These are phyloP conservation scores for Zoanthus sociatus DNA, from an alignment of 92 coral and sea anemone genomes.

Conservation along the genomic window DNA sequence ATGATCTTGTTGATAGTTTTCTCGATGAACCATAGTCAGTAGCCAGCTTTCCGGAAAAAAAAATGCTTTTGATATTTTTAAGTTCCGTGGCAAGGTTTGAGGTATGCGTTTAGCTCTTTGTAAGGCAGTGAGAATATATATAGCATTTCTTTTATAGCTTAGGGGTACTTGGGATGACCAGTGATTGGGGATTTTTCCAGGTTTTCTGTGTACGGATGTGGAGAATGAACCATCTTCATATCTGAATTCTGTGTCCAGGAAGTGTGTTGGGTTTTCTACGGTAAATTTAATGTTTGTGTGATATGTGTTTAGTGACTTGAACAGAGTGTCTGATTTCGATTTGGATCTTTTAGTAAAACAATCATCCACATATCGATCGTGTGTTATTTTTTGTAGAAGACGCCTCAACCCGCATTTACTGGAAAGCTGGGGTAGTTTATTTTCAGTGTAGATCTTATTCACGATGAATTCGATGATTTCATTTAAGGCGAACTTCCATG, in stretches of 20 bases:
- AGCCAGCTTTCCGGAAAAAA: not conserved
- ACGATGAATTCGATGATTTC: too few relatives aligned
- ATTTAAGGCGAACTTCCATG: too few relatives aligned
- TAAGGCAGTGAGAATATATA: slow-evolving; percentile 3
- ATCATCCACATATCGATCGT: too few relatives aligned
- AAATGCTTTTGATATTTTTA: not conserved
- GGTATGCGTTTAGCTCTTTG: not conserved
- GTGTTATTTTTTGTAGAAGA: too few relatives aligned
- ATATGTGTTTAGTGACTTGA: too few relatives aligned
- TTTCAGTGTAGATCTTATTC: too few relatives aligned
- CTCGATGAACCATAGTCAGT: slow-evolving; percentile 6
- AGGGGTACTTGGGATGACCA: not conserved
- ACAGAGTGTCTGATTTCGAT: too few relatives aligned
- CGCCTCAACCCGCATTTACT: too few relatives aligned
- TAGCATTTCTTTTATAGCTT: slow-evolving; percentile 4
- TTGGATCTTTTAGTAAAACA: too few relatives aligned
- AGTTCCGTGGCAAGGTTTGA: not conserved
- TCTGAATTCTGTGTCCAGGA: not conserved
- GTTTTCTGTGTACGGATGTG: not conserved
- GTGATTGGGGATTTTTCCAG: not conserved
- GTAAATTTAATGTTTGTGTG: too few relatives aligned
- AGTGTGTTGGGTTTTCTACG: not conserved
- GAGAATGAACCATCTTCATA: not conserved
- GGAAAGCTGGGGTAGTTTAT: too few relatives aligned
- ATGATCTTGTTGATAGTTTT: not conserved